Percentiles rank a stretch among this genome's conserved stretches.
These are phyloP conservation scores for Acheta domesticus DNA, from an alignment of 2,888 invertebrate species.

Conservation along the genomic window DNA sequence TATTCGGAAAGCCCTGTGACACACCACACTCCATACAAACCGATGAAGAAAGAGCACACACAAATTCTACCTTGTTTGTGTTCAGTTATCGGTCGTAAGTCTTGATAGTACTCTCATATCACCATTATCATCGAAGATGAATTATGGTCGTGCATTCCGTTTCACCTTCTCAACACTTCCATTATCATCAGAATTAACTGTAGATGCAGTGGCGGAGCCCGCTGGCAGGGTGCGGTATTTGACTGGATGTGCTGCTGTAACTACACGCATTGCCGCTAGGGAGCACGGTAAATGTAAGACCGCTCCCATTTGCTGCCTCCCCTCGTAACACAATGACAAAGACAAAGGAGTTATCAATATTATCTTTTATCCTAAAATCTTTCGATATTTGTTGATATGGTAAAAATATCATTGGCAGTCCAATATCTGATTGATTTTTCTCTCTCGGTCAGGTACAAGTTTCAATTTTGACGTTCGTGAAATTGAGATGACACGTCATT, in stretches of 20 bases:
- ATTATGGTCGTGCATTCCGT: not conserved
- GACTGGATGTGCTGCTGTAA: not conserved
- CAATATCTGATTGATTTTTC: too few species aligned
- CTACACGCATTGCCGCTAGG: not conserved
- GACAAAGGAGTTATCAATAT: not conserved
- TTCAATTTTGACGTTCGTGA: too few species aligned
- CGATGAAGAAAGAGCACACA: not conserved
- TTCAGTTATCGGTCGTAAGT: not conserved
- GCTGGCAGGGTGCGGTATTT: constrained; percentile 18
- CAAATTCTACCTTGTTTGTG: not conserved
- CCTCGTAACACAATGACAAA: not conserved
- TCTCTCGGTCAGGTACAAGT: too few species aligned
- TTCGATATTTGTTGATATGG: too few species aligned
- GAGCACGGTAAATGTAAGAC: not conserved
- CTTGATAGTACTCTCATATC: constrained; percentile 5
- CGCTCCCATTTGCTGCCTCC: constrained; percentile 3
- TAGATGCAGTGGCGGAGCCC: not conserved
- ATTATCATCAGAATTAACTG: constrained; percentile 3
- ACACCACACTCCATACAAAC: constrained; percentile 54
- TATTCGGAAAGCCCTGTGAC: constrained; percentile 49
- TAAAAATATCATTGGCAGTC: too few species aligned
- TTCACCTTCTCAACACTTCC: not conserved
- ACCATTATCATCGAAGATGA: constrained; percentile 1
- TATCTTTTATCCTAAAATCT: too few species aligned
- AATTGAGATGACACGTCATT: too few species aligned